A percentile compares a stretch with the other conserved stretches of the same genome.
phyloP scores from a whole-genome alignment of 2,113 vertebrate species.

The Alethe diademata region DNA sequence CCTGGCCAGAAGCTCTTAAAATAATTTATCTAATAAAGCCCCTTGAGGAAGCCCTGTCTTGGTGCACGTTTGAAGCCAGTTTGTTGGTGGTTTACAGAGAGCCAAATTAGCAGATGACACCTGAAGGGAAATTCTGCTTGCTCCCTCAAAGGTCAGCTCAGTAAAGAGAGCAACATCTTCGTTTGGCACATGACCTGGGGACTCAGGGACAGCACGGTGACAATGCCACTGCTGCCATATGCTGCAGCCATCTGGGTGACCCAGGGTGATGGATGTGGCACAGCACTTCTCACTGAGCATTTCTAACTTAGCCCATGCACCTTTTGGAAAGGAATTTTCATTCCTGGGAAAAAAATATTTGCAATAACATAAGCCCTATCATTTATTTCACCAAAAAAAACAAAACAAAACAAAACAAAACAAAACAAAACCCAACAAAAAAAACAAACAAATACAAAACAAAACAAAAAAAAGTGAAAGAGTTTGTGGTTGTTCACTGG shows the following conservation, averaged over 20 bases:
- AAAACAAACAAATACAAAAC: no score
- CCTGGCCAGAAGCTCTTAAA: neutral
- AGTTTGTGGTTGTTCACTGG: neutral
- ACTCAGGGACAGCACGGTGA: neutral
- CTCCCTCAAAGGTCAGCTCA: constrained; percentile 54
- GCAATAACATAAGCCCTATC: neutral
- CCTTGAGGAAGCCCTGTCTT: neutral
- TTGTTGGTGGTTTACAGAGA: neutral
- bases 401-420: no score
- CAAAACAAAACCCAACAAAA: no score
- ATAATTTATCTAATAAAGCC: constrained; percentile 15
- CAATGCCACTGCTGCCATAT: constrained; percentile 50
- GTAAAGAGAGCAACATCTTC: neutral
- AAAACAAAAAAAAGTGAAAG: neutral
- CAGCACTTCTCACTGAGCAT: neutral
- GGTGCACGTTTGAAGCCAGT: neutral
- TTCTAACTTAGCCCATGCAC: neutral
- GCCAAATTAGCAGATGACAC: constrained; percentile 58
- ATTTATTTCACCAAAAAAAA: neutral
- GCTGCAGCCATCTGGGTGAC: constrained; percentile 43
- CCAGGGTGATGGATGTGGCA: neutral
- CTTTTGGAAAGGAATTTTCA: neutral
- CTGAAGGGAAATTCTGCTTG: constrained; percentile 11
- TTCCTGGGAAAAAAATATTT: neutral
- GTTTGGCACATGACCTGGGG: neutral